Evolutionary conservation across 2,888 invertebrate genomes (phyloP).

Genomic region (Pocota personata): DNA sequence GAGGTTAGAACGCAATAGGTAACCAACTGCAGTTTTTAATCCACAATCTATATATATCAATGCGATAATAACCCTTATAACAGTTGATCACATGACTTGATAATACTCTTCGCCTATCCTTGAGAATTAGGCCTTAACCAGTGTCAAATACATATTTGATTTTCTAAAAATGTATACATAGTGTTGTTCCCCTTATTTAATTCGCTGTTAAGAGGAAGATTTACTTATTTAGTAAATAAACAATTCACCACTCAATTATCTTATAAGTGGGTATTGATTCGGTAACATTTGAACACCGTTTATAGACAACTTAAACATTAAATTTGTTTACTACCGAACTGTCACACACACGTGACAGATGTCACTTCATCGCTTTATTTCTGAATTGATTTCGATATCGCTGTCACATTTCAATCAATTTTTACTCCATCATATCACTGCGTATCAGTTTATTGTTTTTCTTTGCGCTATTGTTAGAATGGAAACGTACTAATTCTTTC

Average conservation of each 20-base stretch:
- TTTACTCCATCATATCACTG: not conserved
- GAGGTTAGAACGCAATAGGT: too few species aligned
- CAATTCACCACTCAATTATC: conserved; percentile 10
- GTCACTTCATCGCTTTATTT: not conserved
- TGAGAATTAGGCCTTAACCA: not conserved
- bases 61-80: not conserved
- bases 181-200: conserved; percentile 7
- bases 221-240: not conserved
- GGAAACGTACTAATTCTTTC: not conserved
- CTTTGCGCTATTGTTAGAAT: not conserved
- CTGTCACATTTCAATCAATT: not conserved
- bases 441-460: not conserved
- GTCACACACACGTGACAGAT: conserved; percentile 3
- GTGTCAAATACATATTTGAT: not conserved
- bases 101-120: not conserved
- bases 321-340: conserved; percentile 3
- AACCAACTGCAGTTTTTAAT: too few species aligned
- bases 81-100: not conserved
- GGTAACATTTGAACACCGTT: not conserved
- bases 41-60: too few species aligned
- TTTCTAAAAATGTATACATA: not conserved
- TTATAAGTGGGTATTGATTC: not conserved
- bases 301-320: not conserved
- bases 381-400: not conserved
- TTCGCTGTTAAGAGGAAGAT: conserved; percentile 21